A percentile compares a stretch with the other conserved stretches of the same genome.
Conservation (phyloP, 2,888 invertebrate genomes). For the Aleiodes testaceus region DNA sequence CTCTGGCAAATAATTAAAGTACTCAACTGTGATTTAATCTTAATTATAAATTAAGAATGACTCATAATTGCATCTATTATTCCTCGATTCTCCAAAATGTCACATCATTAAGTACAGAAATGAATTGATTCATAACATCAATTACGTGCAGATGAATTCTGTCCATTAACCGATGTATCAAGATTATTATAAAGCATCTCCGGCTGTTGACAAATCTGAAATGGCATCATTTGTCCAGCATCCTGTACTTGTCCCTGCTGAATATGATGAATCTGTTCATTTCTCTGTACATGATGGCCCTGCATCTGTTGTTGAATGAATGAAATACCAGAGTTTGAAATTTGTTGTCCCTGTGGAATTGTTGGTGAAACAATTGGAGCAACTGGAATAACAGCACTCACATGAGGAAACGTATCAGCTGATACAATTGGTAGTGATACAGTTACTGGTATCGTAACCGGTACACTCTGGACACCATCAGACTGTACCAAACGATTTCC, state of each 20-base stretch:
- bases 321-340: slow-evolving; percentile 51
- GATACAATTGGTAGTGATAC: slow-evolving; percentile 66
- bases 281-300: slow-evolving; percentile 46
- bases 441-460: slow-evolving; percentile 59
- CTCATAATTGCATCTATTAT: too few relatives aligned
- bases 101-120: too few relatives aligned
- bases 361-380: slow-evolving; percentile 59
- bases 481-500: neutral
- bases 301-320: slow-evolving; percentile 54
- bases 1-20: too few relatives aligned
- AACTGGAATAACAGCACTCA: slow-evolving; percentile 57
- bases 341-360: slow-evolving; percentile 42
- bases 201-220: slow-evolving; percentile 63
- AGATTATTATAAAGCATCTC: slow-evolving; percentile 64
- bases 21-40: too few relatives aligned
- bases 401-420: slow-evolving; percentile 64
- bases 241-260: slow-evolving; percentile 55
- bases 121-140: slow-evolving; percentile 41
- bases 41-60: too few relatives aligned
- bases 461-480: slow-evolving; percentile 41
- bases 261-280: slow-evolving; percentile 52
- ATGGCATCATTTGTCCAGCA: slow-evolving; percentile 59
- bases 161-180: slow-evolving; percentile 54
- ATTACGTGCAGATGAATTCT: slow-evolving; percentile 58
- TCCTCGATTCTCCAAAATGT: too few relatives aligned